phyloP scores from a whole-genome alignment of 1,140 invertebrate genomes.

The Euglossa dilemma region DNA sequence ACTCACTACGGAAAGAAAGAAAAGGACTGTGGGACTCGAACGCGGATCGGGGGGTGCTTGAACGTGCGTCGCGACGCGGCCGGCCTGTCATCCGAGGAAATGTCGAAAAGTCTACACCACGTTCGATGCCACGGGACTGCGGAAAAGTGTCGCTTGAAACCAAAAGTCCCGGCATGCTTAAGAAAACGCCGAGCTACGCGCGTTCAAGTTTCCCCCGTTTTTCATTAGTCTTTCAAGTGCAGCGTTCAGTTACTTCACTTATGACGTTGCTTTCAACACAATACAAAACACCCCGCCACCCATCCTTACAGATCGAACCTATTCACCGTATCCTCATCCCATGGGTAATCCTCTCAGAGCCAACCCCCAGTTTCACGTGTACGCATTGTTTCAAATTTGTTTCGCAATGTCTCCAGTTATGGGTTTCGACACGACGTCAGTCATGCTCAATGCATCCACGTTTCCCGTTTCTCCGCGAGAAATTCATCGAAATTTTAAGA shows the following conservation, averaged over 20 bases:
- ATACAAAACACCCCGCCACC: constrained; percentile 79
- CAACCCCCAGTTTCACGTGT: constrained; percentile 76
- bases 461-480: neutral
- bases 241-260: constrained; percentile 82
- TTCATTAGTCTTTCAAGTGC: constrained; percentile 79
- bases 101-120: neutral
- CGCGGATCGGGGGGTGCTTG: constrained; percentile 76
- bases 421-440: constrained; percentile 32
- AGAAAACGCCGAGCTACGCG: constrained; percentile 31
- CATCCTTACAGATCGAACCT: constrained; percentile 65
- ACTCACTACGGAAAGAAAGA: constrained; percentile 77
- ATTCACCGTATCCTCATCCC: constrained; percentile 58
- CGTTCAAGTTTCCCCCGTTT: constrained; percentile 67
- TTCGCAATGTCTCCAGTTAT: constrained; percentile 70
- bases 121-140: neutral
- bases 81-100: neutral
- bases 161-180: neutral
- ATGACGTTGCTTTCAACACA: constrained; percentile 81
- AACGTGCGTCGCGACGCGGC: constrained; percentile 52
- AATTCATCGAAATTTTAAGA: neutral
- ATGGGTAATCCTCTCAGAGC: constrained; percentile 62
- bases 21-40: constrained; percentile 76
- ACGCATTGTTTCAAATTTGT: constrained; percentile 81
- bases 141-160: neutral
- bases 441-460: neutral